These are phyloP conservation scores for Nixonia krombeini DNA, from an alignment of 1,140 invertebrate species.

Conservation along the genomic window DNA sequence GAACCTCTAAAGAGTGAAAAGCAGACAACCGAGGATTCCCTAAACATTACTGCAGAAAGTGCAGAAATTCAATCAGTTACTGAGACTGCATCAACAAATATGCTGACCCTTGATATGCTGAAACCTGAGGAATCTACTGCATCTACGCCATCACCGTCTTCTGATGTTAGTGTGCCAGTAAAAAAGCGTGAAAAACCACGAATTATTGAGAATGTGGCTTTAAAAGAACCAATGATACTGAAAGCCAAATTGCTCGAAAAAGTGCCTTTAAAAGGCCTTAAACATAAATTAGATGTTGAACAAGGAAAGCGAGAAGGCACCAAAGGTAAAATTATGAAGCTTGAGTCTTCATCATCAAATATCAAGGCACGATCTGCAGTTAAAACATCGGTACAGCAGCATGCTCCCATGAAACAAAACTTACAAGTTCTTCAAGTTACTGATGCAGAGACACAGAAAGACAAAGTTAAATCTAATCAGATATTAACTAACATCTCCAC, in stretches of 20 bases:
- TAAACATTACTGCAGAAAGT: no score
- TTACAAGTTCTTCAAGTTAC: slow-evolving; percentile 56
- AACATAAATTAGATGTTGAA: slow-evolving; percentile 62
- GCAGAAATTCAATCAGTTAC: no score
- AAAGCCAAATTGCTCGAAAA: slow-evolving; percentile 64
- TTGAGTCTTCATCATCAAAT: slow-evolving; percentile 50
- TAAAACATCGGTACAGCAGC: slow-evolving; percentile 22
- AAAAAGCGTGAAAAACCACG: slow-evolving; percentile 68
- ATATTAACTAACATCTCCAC: slow-evolving; percentile 19
- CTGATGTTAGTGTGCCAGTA: slow-evolving; percentile 56
- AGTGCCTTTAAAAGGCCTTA: slow-evolving; percentile 49
- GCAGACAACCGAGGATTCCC: no score
- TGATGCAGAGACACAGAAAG: slow-evolving; percentile 34
- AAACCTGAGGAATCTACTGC: slow-evolving; percentile 45
- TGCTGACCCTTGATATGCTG: slow-evolving; percentile 26
- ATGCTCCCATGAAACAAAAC: slow-evolving; percentile 48
- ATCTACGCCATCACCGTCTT: slow-evolving; percentile 42
- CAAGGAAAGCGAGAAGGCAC: slow-evolving; percentile 6
- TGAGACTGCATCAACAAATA: slow-evolving; percentile 5
- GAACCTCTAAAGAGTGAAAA: no score
- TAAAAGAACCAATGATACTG: slow-evolving; percentile 64
- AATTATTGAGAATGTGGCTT: slow-evolving; percentile 64
- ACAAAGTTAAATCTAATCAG: slow-evolving; percentile 10
- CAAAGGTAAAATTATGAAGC: slow-evolving; percentile 58
- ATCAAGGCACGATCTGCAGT: slow-evolving; percentile 40